Evolutionary conservation across 1,140 invertebrate genomes (phyloP).

Genomic region (Psilanteris sp.): DNA sequence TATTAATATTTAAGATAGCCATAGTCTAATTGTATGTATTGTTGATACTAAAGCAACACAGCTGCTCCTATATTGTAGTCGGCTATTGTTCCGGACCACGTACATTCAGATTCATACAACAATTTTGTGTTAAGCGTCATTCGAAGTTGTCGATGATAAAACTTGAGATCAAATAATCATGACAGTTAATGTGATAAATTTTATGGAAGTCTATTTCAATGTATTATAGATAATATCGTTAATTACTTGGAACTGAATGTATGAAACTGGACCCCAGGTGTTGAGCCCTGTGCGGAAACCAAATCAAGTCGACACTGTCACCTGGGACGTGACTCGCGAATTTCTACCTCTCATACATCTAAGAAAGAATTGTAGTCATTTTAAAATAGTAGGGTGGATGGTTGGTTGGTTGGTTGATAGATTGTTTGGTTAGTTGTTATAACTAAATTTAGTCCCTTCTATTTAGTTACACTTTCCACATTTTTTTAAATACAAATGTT

Average conservation of each 20-base stretch:
- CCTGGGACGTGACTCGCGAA: constrained; percentile 80
- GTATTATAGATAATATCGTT: constrained; percentile 12
- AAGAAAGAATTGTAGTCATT: constrained; percentile 37
- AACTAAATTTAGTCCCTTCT: neutral
- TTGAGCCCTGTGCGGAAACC: constrained; percentile 81
- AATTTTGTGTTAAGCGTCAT: constrained; percentile 43
- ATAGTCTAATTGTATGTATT: constrained; percentile 56
- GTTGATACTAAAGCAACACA: constrained; percentile 52
- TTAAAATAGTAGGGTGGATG: no score
- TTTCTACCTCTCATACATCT: constrained; percentile 46
- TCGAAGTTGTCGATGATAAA: constrained; percentile 33
- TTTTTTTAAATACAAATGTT: no score
- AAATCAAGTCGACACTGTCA: constrained; percentile 81
- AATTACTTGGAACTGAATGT: constrained; percentile 76
- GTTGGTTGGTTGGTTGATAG: constrained; percentile 53
- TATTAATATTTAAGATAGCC: constrained; percentile 41
- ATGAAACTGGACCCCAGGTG: constrained; percentile 80
- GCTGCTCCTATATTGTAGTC: constrained; percentile 67
- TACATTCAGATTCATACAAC: constrained; percentile 72
- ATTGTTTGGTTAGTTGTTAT: constrained; percentile 47
- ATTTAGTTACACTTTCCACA: constrained; percentile 17
- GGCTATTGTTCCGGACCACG: constrained; percentile 69
- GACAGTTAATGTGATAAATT: constrained; percentile 13
- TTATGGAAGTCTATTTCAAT: neutral
- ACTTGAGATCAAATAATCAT: constrained; percentile 7